Evolutionary conservation across 1,140 invertebrate species (phyloP), one percentile per base, ranked within the genome.

Genomic region (Drosophila orosa): DNA sequence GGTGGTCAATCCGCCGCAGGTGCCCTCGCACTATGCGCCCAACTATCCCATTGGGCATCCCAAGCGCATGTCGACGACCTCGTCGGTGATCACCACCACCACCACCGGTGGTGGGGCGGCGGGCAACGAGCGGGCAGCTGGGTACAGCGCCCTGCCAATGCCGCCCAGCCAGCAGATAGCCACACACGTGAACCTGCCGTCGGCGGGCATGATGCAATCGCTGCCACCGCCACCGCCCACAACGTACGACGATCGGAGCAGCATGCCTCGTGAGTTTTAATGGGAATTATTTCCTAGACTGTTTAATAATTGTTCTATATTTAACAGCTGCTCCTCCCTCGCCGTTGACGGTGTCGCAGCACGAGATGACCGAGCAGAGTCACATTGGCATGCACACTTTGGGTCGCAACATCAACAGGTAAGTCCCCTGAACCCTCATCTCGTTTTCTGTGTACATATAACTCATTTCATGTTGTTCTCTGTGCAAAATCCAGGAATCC

Each of bases 21-120:
- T 99, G 54, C 98, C 98, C 5, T 97, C 96, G 85, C 97, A 98
- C 92, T 98, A 98, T 93, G 97, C 97, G 13, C 97, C 97, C 8
- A 98, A 98, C 93, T 98, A 98, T 93, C 97, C 97, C 4, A 93
- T 97, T 59, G 96, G 96, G 1, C 96, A 97, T 93, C 95, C 95
- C 2, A 93, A 95, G 80, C 93, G 95, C 66, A 92, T 89, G 91
- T 92, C 91, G 1, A 90, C 91, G 15, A 80, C 87, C 17, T 91
- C 90, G 22, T 87, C 73, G 27, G 55, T 69, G 22, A 90, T 79
- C 15, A 83, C 80, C 15, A 83, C 79, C 40, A 74, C 65, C 17
- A 86, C 81, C 3, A 85, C 74, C 1, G 86, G 78, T 12, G 84
- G 81, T 19, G 90, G 85, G 8, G 78, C 82, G 22, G 69, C 86